Evolutionary conservation across 2,113 vertebrate species (phyloP), one percentile per base, ranked within the genome.

Genomic region (Cairina moschata): DNA sequence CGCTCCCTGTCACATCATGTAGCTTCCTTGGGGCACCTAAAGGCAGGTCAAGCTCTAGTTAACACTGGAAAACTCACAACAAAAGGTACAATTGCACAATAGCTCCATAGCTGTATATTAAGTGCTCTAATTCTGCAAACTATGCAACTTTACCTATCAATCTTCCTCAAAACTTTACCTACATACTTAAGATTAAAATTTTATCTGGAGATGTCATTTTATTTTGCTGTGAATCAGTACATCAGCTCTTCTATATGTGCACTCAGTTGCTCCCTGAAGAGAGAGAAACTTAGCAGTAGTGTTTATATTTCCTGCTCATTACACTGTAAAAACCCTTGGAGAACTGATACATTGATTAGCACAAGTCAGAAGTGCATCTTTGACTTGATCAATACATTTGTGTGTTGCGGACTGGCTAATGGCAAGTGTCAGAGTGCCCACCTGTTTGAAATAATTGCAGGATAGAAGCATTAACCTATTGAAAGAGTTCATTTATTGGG

Each of bases 251-350:
- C 92, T 52, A 15, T 97, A 97, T 98, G 97, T 97, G 96, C 97
- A 93, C 89, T 97, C 97, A 97, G 97, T 97, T 96, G 96, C 95
- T 97, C 97, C 97, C 97, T 54, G 87, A 96, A 97, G 96, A 97
- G 96, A 95, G 81, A 92, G 97, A 97, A 98, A 96, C 94, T 95
- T 95, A 94, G 88, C 85, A 95, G 96, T 94, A 44, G 71, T 86
- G 25, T 82, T 93, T 93, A 52, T 97, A 94, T 97, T 98, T 97
- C 93, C 97, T 92, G 95, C 83, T 97, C 95, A 91, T 93, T 95
- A 97, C 96, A 92, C 90, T 91, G 93, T 97, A 97, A 97, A 96
- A 97, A 94, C 94, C 96, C 94, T 93, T 96, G 75, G 94, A 97
- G 97, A 95, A 96, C 95, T 91, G 90, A 96, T 97, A 90, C 91